Evolutionary conservation across 1,140 invertebrate genomes (phyloP).

Genomic region (Helicoverpa armigera): DNA sequence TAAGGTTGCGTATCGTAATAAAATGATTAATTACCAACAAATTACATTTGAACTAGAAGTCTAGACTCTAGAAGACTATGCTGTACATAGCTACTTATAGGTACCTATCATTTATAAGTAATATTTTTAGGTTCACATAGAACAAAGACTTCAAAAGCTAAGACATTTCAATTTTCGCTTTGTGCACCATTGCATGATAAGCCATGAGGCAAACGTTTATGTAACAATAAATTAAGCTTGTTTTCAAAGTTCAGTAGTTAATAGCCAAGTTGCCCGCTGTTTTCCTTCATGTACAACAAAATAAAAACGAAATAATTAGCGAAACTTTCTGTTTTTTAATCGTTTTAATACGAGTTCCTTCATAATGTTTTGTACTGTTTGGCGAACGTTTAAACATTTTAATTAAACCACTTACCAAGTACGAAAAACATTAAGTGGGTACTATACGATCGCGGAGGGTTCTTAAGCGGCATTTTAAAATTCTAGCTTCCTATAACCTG

Average conservation of each 20-base stretch:
- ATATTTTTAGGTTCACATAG: not conserved
- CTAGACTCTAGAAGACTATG: not conserved
- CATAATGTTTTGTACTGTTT: slow-evolving; percentile 54
- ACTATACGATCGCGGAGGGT: slow-evolving; percentile 48
- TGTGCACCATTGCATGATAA: slow-evolving; percentile 17
- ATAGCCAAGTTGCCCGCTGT: slow-evolving; percentile 17
- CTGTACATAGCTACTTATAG: not conserved
- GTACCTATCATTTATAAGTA: not conserved
- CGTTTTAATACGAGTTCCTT: slow-evolving; percentile 49
- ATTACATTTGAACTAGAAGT: not conserved
- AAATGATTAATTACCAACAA: slow-evolving; percentile 31
- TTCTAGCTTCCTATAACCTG: slow-evolving; percentile 40
- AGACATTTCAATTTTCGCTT: slow-evolving; percentile 11
- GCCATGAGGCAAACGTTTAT: slow-evolving; percentile 17
- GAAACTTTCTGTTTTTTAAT: slow-evolving; percentile 44
- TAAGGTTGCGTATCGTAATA: not conserved
- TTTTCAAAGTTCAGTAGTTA: slow-evolving; percentile 33
- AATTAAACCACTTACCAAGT: slow-evolving; percentile 69
- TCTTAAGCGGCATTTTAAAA: slow-evolving; percentile 42
- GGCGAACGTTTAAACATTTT: slow-evolving; percentile 67
- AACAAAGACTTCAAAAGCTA: not conserved
- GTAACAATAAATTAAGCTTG: slow-evolving; percentile 39
- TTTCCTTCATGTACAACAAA: slow-evolving; percentile 38
- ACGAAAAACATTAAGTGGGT: slow-evolving; percentile 62
- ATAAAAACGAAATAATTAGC: slow-evolving; percentile 44